Evolutionary conservation across 2,888 invertebrate genomes (phyloP).

Genomic region (Dioctria rufipes): DNA sequence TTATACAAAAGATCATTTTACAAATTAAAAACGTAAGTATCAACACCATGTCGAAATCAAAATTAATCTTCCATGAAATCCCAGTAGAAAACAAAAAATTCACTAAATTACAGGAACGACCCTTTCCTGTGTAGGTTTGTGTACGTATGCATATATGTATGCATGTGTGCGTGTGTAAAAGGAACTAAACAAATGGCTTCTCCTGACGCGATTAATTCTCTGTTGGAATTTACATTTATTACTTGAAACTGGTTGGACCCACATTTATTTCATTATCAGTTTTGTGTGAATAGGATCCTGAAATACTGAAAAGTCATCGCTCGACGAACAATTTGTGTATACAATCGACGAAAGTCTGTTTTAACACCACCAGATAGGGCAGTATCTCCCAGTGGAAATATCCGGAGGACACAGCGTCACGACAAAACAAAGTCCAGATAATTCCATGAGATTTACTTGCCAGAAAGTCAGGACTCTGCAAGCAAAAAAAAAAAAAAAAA

Average conservation of each 20-base stretch:
- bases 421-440: conserved; percentile 58
- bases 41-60: conserved; percentile 41
- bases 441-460: conserved; percentile 57
- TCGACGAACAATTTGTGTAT: neutral
- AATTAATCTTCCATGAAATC: conserved; percentile 42
- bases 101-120: conserved; percentile 15
- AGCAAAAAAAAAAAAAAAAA: conserved; percentile 35
- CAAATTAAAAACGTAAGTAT: conserved; percentile 22
- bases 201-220: conserved; percentile 31
- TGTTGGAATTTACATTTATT: conserved; percentile 45
- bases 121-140: too few species aligned
- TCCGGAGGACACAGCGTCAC: neutral
- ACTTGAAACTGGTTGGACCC: conserved; percentile 20
- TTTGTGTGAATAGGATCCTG: conserved; percentile 42
- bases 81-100: conserved; percentile 29
- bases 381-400: neutral
- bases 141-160: too few species aligned
- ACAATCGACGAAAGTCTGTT: conserved; percentile 1
- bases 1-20: neutral
- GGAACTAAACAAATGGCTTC: conserved; percentile 45
- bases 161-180: neutral
- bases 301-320: conserved; percentile 6
- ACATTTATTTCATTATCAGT: conserved; percentile 51
- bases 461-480: conserved; percentile 23
- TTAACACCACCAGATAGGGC: conserved; percentile 22